Conservation (phyloP, 2,797 vertebrate genomes). For the Gila robusta region DNA sequence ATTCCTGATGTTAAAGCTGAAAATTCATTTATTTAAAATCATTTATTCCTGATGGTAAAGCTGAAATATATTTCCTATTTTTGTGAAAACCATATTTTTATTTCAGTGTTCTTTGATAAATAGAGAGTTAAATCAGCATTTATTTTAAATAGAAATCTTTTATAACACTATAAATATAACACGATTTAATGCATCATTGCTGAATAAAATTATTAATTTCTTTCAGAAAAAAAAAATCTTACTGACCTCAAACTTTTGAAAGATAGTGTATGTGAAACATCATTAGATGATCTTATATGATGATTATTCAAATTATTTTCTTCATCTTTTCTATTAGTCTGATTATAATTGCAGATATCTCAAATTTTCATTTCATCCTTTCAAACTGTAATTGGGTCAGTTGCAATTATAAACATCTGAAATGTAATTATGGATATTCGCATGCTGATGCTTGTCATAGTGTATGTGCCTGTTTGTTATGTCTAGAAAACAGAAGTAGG, state of each 20-base stretch:
- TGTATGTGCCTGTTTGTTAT: not conserved
- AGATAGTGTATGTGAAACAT: not conserved
- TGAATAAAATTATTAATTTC: not conserved
- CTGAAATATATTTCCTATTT: no score
- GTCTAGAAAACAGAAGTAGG: slow-evolving; percentile 16
- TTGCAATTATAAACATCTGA: not conserved
- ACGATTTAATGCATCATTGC: not conserved
- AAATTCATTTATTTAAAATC: no score
- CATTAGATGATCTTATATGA: not conserved
- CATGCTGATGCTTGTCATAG: not conserved
- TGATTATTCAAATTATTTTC: not conserved
- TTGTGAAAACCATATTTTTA: not conserved
- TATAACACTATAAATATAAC: not conserved
- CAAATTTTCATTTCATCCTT: not conserved
- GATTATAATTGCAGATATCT: not conserved
- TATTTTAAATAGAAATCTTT: not conserved
- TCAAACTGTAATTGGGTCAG: not conserved
- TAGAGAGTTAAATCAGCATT: not conserved
- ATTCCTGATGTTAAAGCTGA: not conserved
- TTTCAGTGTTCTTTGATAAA: not conserved
- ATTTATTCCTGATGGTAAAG: no score
- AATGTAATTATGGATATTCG: not conserved
- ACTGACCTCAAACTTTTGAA: not conserved
- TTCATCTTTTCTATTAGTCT: slow-evolving; percentile 4
- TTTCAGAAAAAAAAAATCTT: not conserved